Evolutionary conservation across 2,888 invertebrate species (phyloP).

Genomic region (Hedya salicella): DNA sequence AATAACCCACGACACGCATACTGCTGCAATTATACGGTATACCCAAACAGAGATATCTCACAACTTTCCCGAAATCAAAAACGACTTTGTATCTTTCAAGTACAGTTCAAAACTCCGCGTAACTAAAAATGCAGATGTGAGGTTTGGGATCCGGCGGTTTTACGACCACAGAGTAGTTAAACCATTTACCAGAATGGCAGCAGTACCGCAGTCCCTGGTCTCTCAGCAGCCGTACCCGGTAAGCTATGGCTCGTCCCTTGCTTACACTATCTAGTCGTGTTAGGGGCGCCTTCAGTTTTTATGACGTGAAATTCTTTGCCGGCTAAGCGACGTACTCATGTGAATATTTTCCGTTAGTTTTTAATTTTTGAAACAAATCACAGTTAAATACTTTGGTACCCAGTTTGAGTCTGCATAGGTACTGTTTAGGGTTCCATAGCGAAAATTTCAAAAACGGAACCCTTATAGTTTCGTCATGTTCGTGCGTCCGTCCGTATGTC

Average conservation of each 20-base stretch:
- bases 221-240: constrained; percentile 30
- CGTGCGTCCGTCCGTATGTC: no score
- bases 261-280: constrained; percentile 32
- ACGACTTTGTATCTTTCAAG: background rate
- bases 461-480: no score
- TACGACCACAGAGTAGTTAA: constrained; percentile 37
- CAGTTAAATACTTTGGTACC: no score
- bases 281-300: constrained; percentile 28
- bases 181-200: constrained; percentile 28
- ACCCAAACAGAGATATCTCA: background rate
- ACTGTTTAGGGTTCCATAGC: no score
- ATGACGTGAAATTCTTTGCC: constrained; percentile 17
- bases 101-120: background rate
- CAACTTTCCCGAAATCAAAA: background rate
- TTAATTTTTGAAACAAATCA: no score
- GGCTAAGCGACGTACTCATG: constrained; percentile 1
- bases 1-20: constrained; percentile 28
- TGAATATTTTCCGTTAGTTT: background rate
- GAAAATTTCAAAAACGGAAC: no score
- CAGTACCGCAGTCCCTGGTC: constrained; percentile 30
- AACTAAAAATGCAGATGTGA: background rate
- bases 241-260: constrained; percentile 38
- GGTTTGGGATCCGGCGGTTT: constrained; percentile 4
- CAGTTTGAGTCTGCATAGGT: no score
- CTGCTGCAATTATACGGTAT: background rate